A percentile compares a stretch with the other conserved stretches of the same genome.
Evolutionary conservation across 2,797 vertebrate species (phyloP).

Genomic region (Sebastes steindachneri): DNA sequence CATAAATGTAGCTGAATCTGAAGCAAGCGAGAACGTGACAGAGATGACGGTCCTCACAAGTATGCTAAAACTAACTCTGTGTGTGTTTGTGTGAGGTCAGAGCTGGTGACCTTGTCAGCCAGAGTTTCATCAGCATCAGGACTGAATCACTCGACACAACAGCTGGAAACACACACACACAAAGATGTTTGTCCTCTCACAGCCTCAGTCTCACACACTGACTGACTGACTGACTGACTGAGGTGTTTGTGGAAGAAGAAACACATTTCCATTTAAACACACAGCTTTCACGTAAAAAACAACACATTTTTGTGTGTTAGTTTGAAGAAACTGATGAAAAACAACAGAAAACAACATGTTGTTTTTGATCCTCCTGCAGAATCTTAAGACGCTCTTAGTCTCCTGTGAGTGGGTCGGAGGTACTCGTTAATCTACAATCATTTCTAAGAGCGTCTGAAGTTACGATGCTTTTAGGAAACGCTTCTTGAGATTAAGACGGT

Average conservation of each 20-base stretch:
- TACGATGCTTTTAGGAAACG: not conserved
- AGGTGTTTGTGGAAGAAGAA: not conserved
- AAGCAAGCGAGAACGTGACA: not conserved
- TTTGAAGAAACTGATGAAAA: no score
- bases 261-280: not conserved
- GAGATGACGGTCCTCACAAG: not conserved
- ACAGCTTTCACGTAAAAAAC: not conserved
- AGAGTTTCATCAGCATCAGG: constrained; percentile 41
- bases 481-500: not conserved
- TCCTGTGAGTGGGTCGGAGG: not conserved
- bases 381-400: not conserved
- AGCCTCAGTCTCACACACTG: not conserved
- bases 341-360: not conserved
- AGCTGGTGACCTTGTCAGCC: constrained; percentile 35
- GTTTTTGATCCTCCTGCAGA: not conserved
- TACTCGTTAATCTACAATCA: not conserved
- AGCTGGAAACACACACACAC: constrained; percentile 34
- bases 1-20: no score
- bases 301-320: no score
- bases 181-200: not conserved
- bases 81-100: not conserved
- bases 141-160: constrained; percentile 48
- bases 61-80: not conserved
- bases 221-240: not conserved
- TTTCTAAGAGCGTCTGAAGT: not conserved